Percentiles rank a stretch among this genome's conserved stretches.
phyloP scores from a whole-genome alignment of 2,888 invertebrate genomes.

The Gibbula magus region DNA sequence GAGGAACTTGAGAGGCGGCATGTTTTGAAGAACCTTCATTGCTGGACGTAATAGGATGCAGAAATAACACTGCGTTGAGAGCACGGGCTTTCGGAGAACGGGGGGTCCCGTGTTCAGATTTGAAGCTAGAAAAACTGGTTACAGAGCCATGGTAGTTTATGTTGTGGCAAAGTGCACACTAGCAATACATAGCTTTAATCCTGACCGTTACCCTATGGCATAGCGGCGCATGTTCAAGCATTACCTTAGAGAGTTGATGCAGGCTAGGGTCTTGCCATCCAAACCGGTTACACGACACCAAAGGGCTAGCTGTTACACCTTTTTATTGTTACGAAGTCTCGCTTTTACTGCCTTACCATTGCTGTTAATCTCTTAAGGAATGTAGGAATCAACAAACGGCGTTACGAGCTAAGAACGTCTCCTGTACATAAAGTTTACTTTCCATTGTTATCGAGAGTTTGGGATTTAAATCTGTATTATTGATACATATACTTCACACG shows the following conservation, averaged over 20 bases:
- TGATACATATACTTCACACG: neutral
- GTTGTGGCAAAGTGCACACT: neutral
- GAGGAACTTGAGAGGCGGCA: neutral
- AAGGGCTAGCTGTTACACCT: neutral
- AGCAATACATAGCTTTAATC: neutral
- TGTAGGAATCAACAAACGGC: conserved; percentile 1
- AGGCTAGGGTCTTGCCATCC: neutral
- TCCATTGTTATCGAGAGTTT: neutral
- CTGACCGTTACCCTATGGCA: neutral
- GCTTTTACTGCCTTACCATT: neutral
- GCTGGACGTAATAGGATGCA: neutral
- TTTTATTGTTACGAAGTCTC: neutral
- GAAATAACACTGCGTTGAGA: neutral
- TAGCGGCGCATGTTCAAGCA: neutral
- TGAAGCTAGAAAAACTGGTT: too few species aligned
- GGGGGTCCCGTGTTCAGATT: too few species aligned
- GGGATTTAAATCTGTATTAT: neutral
- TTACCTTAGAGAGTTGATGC: neutral
- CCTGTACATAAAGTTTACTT: neutral
- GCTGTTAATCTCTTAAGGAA: neutral
- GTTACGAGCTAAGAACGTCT: neutral
- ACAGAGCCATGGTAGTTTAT: neutral
- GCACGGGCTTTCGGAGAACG: too few species aligned
- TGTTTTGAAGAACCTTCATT: neutral
- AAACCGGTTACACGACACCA: neutral